These are phyloP conservation scores for Plebejus argus DNA, from an alignment of 2,888 invertebrate genomes.

Conservation along the genomic window DNA sequence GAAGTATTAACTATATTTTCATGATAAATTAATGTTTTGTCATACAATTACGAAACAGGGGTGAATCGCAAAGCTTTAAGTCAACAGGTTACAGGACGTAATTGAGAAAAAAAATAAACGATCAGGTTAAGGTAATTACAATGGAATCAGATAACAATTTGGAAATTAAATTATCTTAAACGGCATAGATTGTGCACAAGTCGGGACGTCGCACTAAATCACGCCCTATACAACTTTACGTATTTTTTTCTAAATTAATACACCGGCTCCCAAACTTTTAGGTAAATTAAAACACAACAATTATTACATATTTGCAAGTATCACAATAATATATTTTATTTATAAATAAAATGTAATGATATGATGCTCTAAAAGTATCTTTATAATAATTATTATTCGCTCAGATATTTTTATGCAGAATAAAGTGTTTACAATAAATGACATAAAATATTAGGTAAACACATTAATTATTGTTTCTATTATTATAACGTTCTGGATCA, in stretches of 20 bases:
- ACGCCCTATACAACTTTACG: constrained; percentile 64
- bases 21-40: too few species aligned
- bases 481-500: too few species aligned
- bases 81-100: neutral
- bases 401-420: too few species aligned
- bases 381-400: too few species aligned
- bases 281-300: neutral
- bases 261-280: constrained; percentile 29
- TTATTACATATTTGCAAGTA: neutral
- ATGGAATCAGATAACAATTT: constrained; percentile 46
- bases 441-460: too few species aligned
- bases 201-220: constrained; percentile 63
- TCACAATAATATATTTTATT: neutral
- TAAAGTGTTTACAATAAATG: too few species aligned
- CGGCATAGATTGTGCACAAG: constrained; percentile 55
- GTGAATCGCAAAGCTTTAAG: neutral
- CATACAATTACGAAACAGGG: neutral
- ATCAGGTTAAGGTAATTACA: constrained; percentile 21
- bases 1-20: too few species aligned
- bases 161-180: constrained; percentile 55
- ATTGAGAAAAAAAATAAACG: constrained; percentile 15
- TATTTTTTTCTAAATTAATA: constrained; percentile 50
- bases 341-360: too few species aligned
- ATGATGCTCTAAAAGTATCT: too few species aligned
- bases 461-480: too few species aligned